These are phyloP conservation scores for Harpagifer antarcticus DNA, from an alignment of 2,797 vertebrate genomes.

Conservation along the genomic window DNA sequence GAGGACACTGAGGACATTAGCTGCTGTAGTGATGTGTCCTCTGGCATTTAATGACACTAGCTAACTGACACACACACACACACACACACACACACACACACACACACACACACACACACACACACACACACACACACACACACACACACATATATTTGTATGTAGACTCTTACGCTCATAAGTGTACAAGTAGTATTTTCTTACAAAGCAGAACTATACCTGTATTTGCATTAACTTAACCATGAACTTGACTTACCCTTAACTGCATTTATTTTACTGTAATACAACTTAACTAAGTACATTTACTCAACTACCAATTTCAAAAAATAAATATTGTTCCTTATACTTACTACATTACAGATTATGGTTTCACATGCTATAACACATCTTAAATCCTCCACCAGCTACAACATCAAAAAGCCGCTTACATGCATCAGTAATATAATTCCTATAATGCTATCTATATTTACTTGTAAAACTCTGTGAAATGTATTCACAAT, in stretches of 20 bases:
- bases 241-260: background rate
- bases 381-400: slow-evolving; percentile 13
- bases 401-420: slow-evolving; percentile 11
- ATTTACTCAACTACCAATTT: background rate
- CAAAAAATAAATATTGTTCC: background rate
- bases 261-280: background rate
- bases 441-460: background rate
- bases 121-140: too few species aligned
- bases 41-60: background rate
- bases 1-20: slow-evolving; percentile 71
- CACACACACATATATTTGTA: too few species aligned
- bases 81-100: too few species aligned
- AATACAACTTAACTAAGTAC: background rate
- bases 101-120: too few species aligned
- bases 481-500: background rate
- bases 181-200: background rate
- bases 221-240: background rate
- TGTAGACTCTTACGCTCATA: background rate
- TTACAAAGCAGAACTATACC: background rate
- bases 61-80: background rate
- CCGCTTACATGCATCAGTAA: slow-evolving; percentile 9
- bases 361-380: background rate
- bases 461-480: background rate
- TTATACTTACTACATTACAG: background rate
- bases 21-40: slow-evolving; percentile 2